A percentile compares a stretch with the other conserved stretches of the same genome.
These are phyloP conservation scores for Sebastolobus altivelis DNA, from an alignment of 2,797 vertebrate genomes.

Conservation along the genomic window DNA sequence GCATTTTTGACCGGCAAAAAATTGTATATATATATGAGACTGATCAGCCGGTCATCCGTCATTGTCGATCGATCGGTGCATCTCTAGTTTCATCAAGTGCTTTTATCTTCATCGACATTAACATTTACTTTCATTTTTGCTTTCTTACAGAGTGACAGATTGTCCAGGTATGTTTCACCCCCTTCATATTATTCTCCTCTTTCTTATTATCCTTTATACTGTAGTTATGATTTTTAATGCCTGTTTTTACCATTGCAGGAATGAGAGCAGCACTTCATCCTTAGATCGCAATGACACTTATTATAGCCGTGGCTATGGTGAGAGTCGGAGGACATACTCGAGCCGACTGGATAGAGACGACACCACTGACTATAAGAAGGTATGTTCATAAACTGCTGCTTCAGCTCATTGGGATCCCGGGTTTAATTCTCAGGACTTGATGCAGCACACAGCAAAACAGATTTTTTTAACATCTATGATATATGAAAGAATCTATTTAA, in stretches of 20 bases:
- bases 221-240: not conserved
- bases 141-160: constrained; percentile 89
- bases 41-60: too few relatives aligned
- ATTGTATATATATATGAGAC: fast-evolving
- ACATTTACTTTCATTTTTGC: constrained; percentile 17
- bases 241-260: constrained; percentile 72
- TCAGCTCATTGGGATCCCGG: not conserved
- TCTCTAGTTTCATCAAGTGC: not conserved
- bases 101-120: not conserved
- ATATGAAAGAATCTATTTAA: not conserved
- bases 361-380: constrained; percentile 97
- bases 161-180: constrained; percentile 89
- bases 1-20: fast-evolving
- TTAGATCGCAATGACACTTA: constrained; percentile 89
- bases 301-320: constrained; percentile 87
- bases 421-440: not conserved
- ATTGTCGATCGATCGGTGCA: not conserved
- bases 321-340: constrained; percentile 90
- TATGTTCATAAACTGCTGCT: constrained; percentile 52
- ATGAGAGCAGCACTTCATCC: constrained; percentile 83
- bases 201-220: not conserved
- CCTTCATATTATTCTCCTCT: fast-evolving
- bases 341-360: constrained; percentile 93
- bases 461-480: too few relatives aligned
- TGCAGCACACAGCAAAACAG: not conserved